Evolutionary conservation across 1,140 invertebrate species (phyloP).

Genomic region (Antheraea pernyi): DNA sequence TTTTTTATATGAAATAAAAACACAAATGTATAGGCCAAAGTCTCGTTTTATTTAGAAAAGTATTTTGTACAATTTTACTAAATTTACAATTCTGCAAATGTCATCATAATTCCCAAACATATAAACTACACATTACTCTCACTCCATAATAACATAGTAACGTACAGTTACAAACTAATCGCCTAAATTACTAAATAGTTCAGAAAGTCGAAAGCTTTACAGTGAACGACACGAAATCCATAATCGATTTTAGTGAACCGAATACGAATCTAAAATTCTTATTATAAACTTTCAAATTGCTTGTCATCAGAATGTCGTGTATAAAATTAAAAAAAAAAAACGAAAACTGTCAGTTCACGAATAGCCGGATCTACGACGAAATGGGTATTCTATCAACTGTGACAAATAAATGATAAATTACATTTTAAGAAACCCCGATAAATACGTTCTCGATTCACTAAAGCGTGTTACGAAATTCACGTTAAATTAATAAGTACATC

Average conservation of each 20-base stretch:
- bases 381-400: not conserved
- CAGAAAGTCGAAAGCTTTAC: conserved; percentile 61
- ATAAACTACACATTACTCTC: conserved; percentile 43
- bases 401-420: not conserved
- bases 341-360: too few relatives aligned
- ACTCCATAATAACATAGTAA: conserved; percentile 45
- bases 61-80: conserved; percentile 74
- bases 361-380: not conserved
- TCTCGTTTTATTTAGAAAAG: conserved; percentile 75
- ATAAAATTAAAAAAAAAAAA: not conserved
- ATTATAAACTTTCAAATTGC: not conserved
- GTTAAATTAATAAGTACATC: conserved; percentile 25
- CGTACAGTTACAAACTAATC: conserved; percentile 16
- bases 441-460: not conserved
- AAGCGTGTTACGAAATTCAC: not conserved
- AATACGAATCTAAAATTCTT: not conserved
- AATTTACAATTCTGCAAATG: conserved; percentile 46
- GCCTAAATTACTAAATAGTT: conserved; percentile 46
- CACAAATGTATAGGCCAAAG: conserved; percentile 69
- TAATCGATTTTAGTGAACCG: not conserved
- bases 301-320: too few relatives aligned
- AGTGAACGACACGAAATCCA: conserved; percentile 9
- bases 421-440: not conserved
- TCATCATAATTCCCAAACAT: conserved; percentile 33
- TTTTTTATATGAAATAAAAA: too few relatives aligned